Evolutionary conservation across 2,113 vertebrate genomes (phyloP).

Genomic region (Corythornis vintsioides): DNA sequence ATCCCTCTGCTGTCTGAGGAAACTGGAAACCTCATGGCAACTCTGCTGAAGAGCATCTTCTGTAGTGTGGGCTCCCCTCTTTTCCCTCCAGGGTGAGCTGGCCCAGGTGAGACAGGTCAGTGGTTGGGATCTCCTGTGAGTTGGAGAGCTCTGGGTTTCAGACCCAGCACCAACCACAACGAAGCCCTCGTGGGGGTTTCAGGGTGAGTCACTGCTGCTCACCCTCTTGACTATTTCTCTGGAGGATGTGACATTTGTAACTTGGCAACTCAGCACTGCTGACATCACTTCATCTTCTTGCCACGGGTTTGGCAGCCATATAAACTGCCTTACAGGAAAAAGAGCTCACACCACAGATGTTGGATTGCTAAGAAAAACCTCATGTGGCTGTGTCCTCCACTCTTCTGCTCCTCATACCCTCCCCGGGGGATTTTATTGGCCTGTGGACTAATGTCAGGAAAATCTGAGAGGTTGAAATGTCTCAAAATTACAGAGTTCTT

Average conservation of each 20-base stretch:
- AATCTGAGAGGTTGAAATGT: not conserved
- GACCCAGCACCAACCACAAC: not conserved
- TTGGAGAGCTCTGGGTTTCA: not conserved
- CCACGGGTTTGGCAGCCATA: conserved; percentile 34
- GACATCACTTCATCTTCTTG: conserved; percentile 39
- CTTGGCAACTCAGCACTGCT: conserved; percentile 18
- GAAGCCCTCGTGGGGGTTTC: not conserved
- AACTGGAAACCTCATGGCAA: not conserved
- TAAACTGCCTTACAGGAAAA: conserved; percentile 24
- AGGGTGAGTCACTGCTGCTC: conserved; percentile 38
- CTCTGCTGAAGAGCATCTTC: not conserved
- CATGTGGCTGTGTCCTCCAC: not conserved
- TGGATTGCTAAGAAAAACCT: not conserved
- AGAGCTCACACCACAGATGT: not conserved
- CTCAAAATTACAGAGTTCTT: not conserved
- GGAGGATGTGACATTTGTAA: conserved; percentile 43
- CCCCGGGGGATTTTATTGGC: not conserved
- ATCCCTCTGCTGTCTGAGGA: not conserved
- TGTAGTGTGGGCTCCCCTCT: not conserved
- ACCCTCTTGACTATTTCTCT: conserved; percentile 41
- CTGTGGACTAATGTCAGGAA: not conserved
- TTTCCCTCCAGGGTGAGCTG: not conserved
- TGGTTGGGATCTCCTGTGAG: not conserved
- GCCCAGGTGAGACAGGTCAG: not conserved
- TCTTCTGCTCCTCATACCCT: not conserved